A percentile compares a stretch with the other conserved stretches of the same genome.
Evolutionary conservation across 2,888 invertebrate species (phyloP).

Genomic region (Philereme transversata): DNA sequence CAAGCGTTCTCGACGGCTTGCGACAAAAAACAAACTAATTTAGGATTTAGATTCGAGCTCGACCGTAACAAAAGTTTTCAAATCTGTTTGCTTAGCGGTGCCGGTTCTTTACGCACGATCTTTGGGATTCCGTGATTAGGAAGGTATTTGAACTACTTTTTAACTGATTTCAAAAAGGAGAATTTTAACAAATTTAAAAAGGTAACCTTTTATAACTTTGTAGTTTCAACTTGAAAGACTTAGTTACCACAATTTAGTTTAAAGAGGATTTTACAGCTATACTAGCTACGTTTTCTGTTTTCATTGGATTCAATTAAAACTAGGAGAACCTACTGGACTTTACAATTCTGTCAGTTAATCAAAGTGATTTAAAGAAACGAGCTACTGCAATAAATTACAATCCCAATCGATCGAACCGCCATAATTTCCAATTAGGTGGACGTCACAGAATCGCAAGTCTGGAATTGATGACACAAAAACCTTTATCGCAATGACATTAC

Average conservation of each 20-base stretch:
- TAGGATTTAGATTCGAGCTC: slow-evolving; percentile 69
- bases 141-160: slow-evolving; percentile 26
- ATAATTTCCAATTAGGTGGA: slow-evolving; percentile 75
- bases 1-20: slow-evolving; percentile 51
- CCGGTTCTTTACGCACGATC: slow-evolving; percentile 78
- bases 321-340: slow-evolving; percentile 42
- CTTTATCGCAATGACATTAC: slow-evolving; percentile 56
- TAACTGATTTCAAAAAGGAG: not conserved
- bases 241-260: not conserved
- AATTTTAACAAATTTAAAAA: too few species aligned
- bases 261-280: not conserved
- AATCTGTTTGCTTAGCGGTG: slow-evolving; percentile 71
- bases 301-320: slow-evolving; percentile 36
- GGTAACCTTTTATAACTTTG: too few species aligned
- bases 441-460: slow-evolving; percentile 48
- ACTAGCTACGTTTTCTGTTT: not conserved
- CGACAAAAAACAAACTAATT: slow-evolving; percentile 79
- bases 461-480: slow-evolving; percentile 58
- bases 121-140: slow-evolving; percentile 54
- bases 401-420: slow-evolving; percentile 58
- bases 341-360: slow-evolving; percentile 59
- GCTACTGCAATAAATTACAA: slow-evolving; percentile 63
- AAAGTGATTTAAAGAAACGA: slow-evolving; percentile 66
- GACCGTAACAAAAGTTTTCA: slow-evolving; percentile 66
- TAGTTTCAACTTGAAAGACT: not conserved